Evolutionary conservation across 2,888 invertebrate genomes (phyloP).

Genomic region (Drosophila hamatofila): DNA sequence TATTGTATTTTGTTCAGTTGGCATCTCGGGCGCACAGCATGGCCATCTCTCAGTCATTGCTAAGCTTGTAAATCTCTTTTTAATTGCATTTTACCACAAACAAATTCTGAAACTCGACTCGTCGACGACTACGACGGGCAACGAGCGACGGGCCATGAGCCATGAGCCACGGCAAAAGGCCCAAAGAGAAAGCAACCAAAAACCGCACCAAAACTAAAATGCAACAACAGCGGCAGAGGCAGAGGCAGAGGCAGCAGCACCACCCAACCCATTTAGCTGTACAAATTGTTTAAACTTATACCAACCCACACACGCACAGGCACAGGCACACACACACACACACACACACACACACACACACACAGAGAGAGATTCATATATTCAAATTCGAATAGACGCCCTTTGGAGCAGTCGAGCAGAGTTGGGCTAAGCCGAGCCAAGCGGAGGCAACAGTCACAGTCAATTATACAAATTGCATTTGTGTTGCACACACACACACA

Average conservation of each 20-base stretch:
- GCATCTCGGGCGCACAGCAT: conserved; percentile 7
- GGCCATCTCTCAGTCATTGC: conserved; percentile 22
- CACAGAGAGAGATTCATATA: conserved; percentile 15
- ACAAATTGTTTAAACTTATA: conserved; percentile 74
- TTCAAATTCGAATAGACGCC: conserved; percentile 55
- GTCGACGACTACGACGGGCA: conserved; percentile 16
- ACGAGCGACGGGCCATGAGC: background rate
- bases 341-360: conserved; percentile 3
- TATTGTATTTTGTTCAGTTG: conserved; percentile 31
- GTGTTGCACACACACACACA: conserved; percentile 36
- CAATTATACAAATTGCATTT: conserved; percentile 81
- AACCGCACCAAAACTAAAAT: conserved; percentile 70
- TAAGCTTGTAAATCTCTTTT: conserved; percentile 76
- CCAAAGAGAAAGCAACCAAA: conserved; percentile 32
- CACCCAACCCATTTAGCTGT: conserved; percentile 32
- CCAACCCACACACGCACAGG: conserved; percentile 23
- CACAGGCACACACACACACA: background rate
- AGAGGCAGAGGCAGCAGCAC: background rate
- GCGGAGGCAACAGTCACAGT: conserved; percentile 69
- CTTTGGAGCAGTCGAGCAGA: conserved; percentile 23
- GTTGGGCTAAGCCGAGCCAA: conserved; percentile 23
- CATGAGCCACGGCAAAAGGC: conserved; percentile 29
- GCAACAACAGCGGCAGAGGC: conserved; percentile 27
- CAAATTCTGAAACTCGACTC: conserved; percentile 67
- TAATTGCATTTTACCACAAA: conserved; percentile 78